A percentile compares a stretch with the other conserved stretches of the same genome.
Conservation (phyloP, 2,113 vertebrate genomes). For the Pterophyllum scalare region DNA sequence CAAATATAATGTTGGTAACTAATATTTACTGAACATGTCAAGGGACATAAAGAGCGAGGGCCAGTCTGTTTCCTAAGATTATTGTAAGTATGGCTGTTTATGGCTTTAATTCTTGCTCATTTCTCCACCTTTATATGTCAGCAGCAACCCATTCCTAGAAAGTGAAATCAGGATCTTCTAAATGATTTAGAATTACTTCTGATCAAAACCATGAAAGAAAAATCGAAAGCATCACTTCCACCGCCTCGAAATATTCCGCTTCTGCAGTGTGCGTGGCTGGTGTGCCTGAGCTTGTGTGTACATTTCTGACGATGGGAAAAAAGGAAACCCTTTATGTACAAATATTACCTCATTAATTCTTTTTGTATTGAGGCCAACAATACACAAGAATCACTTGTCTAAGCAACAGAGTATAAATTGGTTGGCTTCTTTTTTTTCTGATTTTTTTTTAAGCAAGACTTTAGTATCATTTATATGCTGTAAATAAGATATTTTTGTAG, state of each 20-base stretch:
- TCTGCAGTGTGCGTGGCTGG: constrained; percentile 72
- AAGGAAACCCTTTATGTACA: constrained; percentile 90
- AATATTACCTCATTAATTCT: constrained; percentile 99
- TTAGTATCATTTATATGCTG: constrained; percentile 88
- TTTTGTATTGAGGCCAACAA: constrained; percentile 88
- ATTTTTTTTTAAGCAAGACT: constrained; percentile 84
- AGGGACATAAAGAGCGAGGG: constrained; percentile 70
- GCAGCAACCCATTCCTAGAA: constrained; percentile 19
- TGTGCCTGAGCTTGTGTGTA: constrained; percentile 75
- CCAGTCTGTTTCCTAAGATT: constrained; percentile 78
- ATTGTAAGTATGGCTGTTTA: constrained; percentile 79
- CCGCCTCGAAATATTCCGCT: constrained; percentile 49
- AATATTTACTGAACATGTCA: constrained; percentile 61
- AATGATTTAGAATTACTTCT: constrained; percentile 17
- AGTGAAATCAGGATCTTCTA: constrained; percentile 57
- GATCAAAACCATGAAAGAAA: constrained; percentile 24
- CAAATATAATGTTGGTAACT: constrained; percentile 33
- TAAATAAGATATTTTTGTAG: constrained; percentile 93
- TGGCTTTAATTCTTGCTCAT: constrained; percentile 58
- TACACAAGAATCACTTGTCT: constrained; percentile 79
- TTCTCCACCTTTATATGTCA: constrained; percentile 39
- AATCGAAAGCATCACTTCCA: background rate
- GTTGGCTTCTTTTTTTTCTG: constrained; percentile 84
- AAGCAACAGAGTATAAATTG: constrained; percentile 82
- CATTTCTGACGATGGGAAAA: constrained; percentile 81